phyloP scores from a whole-genome alignment of 2,113 vertebrate genomes.

The Cariama cristata region DNA sequence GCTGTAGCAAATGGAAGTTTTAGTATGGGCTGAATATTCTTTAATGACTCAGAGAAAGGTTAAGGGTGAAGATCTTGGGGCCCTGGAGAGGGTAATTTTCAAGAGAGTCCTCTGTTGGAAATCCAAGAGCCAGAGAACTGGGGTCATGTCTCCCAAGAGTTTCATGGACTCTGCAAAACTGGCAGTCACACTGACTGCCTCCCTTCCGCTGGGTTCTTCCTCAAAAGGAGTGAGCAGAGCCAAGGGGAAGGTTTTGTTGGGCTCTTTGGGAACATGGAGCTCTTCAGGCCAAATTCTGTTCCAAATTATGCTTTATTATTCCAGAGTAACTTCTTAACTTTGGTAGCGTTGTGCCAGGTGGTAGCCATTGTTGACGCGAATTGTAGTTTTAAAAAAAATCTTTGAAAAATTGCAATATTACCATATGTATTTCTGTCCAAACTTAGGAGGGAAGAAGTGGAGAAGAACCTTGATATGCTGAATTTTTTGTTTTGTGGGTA shows the following conservation, averaged over 20 bases:
- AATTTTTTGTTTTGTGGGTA: not conserved
- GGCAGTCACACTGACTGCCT: constrained; percentile 26
- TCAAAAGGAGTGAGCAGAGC: not conserved
- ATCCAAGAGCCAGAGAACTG: not conserved
- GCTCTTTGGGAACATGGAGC: constrained; percentile 5
- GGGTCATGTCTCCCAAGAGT: not conserved
- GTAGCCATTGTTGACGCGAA: not conserved
- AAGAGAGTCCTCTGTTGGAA: constrained; percentile 1
- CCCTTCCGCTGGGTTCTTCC: constrained; percentile 4
- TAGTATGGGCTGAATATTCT: not conserved
- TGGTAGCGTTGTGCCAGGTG: not conserved
- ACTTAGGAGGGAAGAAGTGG: not conserved
- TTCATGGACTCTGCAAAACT: constrained; percentile 12
- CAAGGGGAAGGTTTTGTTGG: constrained; percentile 8
- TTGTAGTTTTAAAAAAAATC: not conserved
- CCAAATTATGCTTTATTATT: constrained; percentile 25
- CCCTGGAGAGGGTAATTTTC: constrained; percentile 15
- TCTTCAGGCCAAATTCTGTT: constrained; percentile 38
- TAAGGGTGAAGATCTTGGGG: constrained; percentile 1
- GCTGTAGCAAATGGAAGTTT: not conserved
- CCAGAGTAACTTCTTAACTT: not conserved
- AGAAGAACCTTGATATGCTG: not conserved
- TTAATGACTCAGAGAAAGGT: constrained; percentile 13
- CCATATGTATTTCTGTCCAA: not conserved
- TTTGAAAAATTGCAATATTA: not conserved